Conservation (phyloP, 2,797 vertebrate species). For the Peromyscus attwateri region DNA sequence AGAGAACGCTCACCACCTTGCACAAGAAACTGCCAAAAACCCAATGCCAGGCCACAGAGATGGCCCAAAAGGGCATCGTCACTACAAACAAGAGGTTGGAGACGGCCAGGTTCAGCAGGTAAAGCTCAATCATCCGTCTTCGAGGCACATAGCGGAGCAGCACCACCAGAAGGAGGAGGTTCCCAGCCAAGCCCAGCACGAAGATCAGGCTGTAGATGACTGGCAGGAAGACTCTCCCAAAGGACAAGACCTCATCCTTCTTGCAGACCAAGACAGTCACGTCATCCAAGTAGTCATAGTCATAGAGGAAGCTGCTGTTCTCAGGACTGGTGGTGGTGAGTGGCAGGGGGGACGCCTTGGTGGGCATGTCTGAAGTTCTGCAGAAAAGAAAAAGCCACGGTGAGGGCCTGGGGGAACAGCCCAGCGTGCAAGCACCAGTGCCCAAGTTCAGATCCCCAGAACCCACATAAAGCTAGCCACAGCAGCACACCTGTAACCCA, state of each 20-base stretch:
- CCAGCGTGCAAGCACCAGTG: too few species aligned
- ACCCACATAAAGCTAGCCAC: not conserved
- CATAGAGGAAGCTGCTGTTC: constrained; percentile 71
- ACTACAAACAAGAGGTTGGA: constrained; percentile 88
- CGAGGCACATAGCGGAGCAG: constrained; percentile 80
- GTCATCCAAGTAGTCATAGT: constrained; percentile 83
- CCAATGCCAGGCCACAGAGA: constrained; percentile 83
- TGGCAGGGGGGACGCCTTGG: not conserved
- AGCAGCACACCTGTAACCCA: not conserved
- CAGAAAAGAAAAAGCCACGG: not conserved
- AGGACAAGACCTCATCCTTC: constrained; percentile 86
- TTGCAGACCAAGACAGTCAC: constrained; percentile 83
- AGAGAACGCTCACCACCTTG: constrained; percentile 85
- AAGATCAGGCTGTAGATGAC: constrained; percentile 86
- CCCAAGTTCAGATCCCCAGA: not conserved
- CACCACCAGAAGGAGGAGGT: constrained; percentile 83
- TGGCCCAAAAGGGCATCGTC: constrained; percentile 89
- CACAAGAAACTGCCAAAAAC: constrained; percentile 86
- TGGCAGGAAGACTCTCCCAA: constrained; percentile 86
- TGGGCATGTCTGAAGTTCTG: constrained; percentile 57
- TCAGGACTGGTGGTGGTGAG: not conserved
- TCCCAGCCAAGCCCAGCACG: constrained; percentile 83
- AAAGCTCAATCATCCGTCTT: constrained; percentile 81
- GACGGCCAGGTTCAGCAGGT: constrained; percentile 87
- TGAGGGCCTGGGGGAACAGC: not conserved